Conservation (phyloP, 2,797 vertebrate species). For the Molossus alvarezi region DNA sequence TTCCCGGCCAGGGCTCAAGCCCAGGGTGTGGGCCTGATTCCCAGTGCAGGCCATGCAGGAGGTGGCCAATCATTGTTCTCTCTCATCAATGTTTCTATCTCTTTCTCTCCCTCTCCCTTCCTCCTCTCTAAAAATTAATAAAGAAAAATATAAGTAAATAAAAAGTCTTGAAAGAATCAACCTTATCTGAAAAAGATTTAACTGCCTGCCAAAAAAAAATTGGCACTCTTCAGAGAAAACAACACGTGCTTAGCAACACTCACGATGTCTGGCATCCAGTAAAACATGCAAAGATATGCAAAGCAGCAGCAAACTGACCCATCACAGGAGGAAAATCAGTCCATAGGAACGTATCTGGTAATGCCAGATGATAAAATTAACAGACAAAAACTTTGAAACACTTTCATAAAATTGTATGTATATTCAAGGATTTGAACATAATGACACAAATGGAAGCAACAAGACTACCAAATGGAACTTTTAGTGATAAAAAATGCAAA, state of each 20-base stretch:
- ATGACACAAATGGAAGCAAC: slow-evolving; percentile 13
- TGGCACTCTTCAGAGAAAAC: not conserved
- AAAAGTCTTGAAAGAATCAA: not conserved
- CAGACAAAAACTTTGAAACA: not conserved
- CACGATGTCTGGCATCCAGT: not conserved
- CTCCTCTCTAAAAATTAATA: no score
- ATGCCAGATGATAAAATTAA: not conserved
- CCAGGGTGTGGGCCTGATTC: no score
- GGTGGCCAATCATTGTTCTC: no score
- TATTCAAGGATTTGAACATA: not conserved
- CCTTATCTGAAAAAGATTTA: slow-evolving; percentile 22
- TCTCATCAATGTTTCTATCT: no score
- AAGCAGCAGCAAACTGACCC: not conserved
- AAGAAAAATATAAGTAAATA: no score
- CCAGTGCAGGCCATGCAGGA: no score
- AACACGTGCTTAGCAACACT: not conserved
- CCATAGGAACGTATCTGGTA: not conserved
- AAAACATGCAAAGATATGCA: slow-evolving; percentile 26
- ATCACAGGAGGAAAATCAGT: not conserved
- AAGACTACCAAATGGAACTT: slow-evolving; percentile 15
- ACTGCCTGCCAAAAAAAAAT: not conserved
- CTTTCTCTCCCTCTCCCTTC: no score
- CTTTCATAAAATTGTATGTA: not conserved
- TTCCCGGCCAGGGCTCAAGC: no score
- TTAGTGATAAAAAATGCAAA: not conserved